Conservation (phyloP, 1,140 invertebrate species). For the Lucilia cuprina region DNA sequence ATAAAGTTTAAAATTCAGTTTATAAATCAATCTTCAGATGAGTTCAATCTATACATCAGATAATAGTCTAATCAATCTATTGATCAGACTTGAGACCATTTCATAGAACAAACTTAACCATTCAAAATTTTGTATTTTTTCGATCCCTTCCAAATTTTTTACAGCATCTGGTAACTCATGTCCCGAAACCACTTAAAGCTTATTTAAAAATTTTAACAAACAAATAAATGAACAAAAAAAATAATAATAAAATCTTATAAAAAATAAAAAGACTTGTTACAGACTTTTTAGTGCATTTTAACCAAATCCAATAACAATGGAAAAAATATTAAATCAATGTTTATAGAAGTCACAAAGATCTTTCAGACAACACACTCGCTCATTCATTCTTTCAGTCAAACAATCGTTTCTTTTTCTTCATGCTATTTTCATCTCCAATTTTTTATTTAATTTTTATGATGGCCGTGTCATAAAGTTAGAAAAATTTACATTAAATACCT, state of each 20-base stretch:
- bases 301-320: background rate
- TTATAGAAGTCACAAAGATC: background rate
- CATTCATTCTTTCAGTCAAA: background rate
- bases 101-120: no score
- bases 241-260: no score
- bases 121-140: no score
- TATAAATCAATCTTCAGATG: no score
- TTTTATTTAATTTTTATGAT: conserved; percentile 11
- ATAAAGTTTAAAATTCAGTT: no score
- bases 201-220: background rate
- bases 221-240: background rate
- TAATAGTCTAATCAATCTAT: no score
- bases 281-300: background rate
- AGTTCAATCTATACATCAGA: no score
- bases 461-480: conserved; percentile 5
- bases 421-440: background rate
- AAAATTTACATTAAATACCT: conserved; percentile 6
- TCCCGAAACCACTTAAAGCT: background rate
- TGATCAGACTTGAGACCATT: no score
- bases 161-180: background rate
- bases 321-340: conserved; percentile 5
- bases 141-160: no score
- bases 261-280: background rate
- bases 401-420: background rate
- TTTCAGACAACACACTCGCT: background rate